These are phyloP conservation scores for Urocitellus parryii DNA, from an alignment of 2,113 vertebrate species.

Conservation along the genomic window DNA sequence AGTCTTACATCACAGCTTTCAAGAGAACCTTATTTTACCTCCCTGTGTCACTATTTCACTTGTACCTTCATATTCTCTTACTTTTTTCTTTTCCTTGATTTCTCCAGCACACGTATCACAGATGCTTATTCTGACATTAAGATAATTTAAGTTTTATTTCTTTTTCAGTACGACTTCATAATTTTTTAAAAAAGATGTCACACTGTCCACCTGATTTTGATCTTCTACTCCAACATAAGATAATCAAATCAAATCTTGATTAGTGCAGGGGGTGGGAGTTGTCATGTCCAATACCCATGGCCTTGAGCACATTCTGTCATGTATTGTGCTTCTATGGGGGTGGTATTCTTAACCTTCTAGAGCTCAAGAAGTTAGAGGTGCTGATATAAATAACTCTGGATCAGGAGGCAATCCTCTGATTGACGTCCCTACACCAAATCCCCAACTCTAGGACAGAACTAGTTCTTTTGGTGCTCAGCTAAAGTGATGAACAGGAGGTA, in stretches of 20 bases:
- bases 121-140: not conserved
- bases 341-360: not conserved
- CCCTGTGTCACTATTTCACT: not conserved
- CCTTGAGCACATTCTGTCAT: constrained; percentile 13
- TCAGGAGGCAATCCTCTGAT: not conserved
- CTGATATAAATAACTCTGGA: constrained; percentile 10
- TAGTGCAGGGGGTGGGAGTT: accelerated
- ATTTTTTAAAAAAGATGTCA: not conserved
- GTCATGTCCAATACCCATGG: not conserved
- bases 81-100: not conserved
- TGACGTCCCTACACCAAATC: not conserved
- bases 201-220: too few relatives aligned
- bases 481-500: constrained; percentile 70
- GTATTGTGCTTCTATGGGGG: not conserved
- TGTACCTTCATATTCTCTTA: not conserved
- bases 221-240: not conserved
- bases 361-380: not conserved
- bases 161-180: not conserved
- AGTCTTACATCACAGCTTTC: not conserved
- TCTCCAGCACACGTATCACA: not conserved
- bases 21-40: not conserved
- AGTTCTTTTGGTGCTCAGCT: not conserved
- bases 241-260: not conserved
- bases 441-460: not conserved
- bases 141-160: not conserved